These are phyloP conservation scores for Adelges cooleyi DNA, from an alignment of 1,140 invertebrate species.

Conservation along the genomic window DNA sequence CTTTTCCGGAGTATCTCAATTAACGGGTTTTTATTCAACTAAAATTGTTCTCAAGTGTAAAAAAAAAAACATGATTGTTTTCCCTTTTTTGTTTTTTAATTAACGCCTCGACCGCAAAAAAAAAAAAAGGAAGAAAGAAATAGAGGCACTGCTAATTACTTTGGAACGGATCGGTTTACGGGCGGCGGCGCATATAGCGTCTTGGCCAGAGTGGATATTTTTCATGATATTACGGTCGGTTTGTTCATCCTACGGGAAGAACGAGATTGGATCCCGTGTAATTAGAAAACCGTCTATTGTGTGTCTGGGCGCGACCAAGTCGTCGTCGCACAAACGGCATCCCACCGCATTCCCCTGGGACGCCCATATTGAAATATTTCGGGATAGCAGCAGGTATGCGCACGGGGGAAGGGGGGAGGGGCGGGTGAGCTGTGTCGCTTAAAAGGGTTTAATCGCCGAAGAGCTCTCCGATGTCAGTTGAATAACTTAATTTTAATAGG, in stretches of 20 bases:
- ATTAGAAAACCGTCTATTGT: slow-evolving; percentile 1
- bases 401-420: too few relatives aligned
- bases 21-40: too few relatives aligned
- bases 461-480: too few relatives aligned
- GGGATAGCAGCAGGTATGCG: not conserved
- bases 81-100: slow-evolving; percentile 18
- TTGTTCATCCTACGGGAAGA: not conserved
- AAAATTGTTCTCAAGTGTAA: too few relatives aligned
- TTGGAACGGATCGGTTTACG: slow-evolving; percentile 2
- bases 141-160: slow-evolving; percentile 4
- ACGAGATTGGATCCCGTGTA: not conserved
- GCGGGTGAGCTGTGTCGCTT: too few relatives aligned
- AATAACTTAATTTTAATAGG: too few relatives aligned
- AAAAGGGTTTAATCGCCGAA: too few relatives aligned
- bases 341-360: not conserved
- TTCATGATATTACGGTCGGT: not conserved
- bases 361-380: not conserved
- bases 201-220: too few relatives aligned
- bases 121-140: too few relatives aligned
- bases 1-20: too few relatives aligned
- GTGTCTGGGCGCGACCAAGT: not conserved
- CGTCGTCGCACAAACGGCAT: not conserved
- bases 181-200: too few relatives aligned
- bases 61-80: too few relatives aligned
- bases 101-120: not conserved